Evolutionary conservation across 2,888 invertebrate species (phyloP).

Genomic region (Dryobota labecula): DNA sequence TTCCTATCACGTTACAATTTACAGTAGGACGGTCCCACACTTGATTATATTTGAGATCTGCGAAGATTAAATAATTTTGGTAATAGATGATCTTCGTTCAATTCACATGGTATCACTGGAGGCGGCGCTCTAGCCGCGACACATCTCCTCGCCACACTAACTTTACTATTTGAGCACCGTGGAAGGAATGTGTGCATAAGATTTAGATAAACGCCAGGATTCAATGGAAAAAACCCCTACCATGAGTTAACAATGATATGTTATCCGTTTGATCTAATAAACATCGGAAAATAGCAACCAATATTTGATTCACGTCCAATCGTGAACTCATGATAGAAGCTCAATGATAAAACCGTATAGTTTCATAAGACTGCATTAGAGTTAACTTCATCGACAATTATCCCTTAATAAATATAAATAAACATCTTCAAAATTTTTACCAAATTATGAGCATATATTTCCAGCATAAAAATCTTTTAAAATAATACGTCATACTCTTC

Average conservation of each 20-base stretch:
- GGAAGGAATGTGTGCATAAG: slow-evolving; percentile 92
- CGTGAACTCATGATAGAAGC: slow-evolving; percentile 61
- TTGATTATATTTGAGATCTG: slow-evolving; percentile 87
- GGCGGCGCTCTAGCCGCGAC: slow-evolving; percentile 66
- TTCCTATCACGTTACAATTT: slow-evolving; percentile 85
- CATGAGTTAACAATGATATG: slow-evolving; percentile 38
- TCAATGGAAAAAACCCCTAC: slow-evolving; percentile 57
- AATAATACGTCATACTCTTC: slow-evolving; percentile 86
- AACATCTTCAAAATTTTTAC: slow-evolving; percentile 89
- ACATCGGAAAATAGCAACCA: slow-evolving; percentile 35
- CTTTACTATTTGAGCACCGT: slow-evolving; percentile 91
- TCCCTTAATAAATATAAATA: slow-evolving; percentile 87
- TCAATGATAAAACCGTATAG: slow-evolving; percentile 73
- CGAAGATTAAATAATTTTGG: slow-evolving; percentile 81
- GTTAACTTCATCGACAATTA: slow-evolving; percentile 80
- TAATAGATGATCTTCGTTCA: slow-evolving; percentile 76
- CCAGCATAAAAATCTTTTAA: slow-evolving; percentile 87
- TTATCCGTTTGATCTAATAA: slow-evolving; percentile 7
- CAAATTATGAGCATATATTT: slow-evolving; percentile 90
- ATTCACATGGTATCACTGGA: slow-evolving; percentile 84
- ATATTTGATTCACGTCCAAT: slow-evolving; percentile 12
- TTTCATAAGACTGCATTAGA: slow-evolving; percentile 81
- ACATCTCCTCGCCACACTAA: slow-evolving; percentile 73
- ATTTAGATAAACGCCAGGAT: slow-evolving; percentile 76
- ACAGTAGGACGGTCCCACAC: slow-evolving; percentile 90